These are phyloP conservation scores for Erannis defoliaria DNA, from an alignment of 2,888 invertebrate genomes.

Conservation along the genomic window DNA sequence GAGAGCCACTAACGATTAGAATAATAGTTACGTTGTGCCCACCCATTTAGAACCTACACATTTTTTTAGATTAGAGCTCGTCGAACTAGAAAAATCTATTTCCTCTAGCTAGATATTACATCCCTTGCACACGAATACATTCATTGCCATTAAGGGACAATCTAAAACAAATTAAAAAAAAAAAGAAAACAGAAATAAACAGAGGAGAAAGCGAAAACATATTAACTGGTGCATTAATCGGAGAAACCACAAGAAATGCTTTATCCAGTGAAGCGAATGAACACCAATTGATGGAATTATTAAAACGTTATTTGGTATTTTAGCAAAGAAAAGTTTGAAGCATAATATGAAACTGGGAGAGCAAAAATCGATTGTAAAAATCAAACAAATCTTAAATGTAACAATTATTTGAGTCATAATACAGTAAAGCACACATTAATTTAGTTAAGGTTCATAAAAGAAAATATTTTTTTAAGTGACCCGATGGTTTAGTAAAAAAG, in stretches of 20 bases:
- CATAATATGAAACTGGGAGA: not conserved
- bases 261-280: constrained; percentile 57
- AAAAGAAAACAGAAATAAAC: not conserved
- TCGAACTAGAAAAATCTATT: too few species aligned
- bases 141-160: too few species aligned
- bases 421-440: too few species aligned
- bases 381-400: constrained; percentile 1
- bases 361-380: constrained; percentile 5
- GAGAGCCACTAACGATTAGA: not conserved
- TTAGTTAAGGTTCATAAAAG: too few species aligned
- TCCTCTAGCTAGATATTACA: too few species aligned
- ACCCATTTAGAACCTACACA: too few species aligned
- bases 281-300: constrained; percentile 43
- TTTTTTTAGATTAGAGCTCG: too few species aligned
- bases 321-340: not conserved
- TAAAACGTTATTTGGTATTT: constrained; percentile 22
- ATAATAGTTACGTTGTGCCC: too few species aligned
- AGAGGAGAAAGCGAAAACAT: constrained; percentile 51
- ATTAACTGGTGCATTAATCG: constrained; percentile 50
- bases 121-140: too few species aligned
- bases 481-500: too few species aligned
- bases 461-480: not conserved
- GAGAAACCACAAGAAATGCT: constrained; percentile 47
- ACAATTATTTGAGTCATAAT: not conserved
- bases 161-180: too few species aligned